Base-by-base conservation (phyloP, 2,113 vertebrate species). In the Phyllopteryx taeniolatus region DNA sequence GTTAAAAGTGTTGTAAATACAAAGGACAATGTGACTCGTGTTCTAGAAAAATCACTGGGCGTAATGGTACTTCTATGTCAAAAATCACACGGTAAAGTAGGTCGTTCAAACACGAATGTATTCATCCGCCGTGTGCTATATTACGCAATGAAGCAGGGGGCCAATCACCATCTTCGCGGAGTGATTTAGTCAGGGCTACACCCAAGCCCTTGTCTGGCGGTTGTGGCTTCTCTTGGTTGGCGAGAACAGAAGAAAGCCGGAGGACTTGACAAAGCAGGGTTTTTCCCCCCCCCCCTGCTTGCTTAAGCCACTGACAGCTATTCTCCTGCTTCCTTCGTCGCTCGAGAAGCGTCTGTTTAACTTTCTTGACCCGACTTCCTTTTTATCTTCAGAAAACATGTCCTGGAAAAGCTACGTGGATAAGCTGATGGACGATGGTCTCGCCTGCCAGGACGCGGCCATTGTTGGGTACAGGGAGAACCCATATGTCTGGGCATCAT, bases 361-460 rank as follows among this genome's bases (percentile, higher is more conserved):
- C 51, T 43, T 7, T 47, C 46, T 66, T 56, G 33, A 83, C 49
- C 68, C 56, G 53, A 8, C 75, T 35, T 78, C 31, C 66, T 73
- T 83, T 73, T 80, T 80, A 87, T 89, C 85, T 82, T 86, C 86
- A 19, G 91, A 72, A 78, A 93, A 88, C 84, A 96, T 96, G 95
- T 94, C 94, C 90, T 97, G 96, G 95, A 91, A 95, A 90, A 86
- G 89, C 94, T 96, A 97, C 94, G 95, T 96, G 94, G 95, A 96
- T 76, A 96, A 91, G 92, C 94, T 96, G 93, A 95, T 96, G 94
- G 92, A 89, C 89, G 94, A 96, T 92, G 95, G 95, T 39, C 6
- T 0, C 93, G 91, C 87, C 94, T 96, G 95, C 94, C 95, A 97
- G 92, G 96, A 97, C 92, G 87, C 94, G 91, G 95, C 95, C 94